Percentiles rank a stretch among this genome's conserved stretches.
Conservation (phyloP, 2,888 invertebrate genomes). For the Phaonia tiefii region DNA sequence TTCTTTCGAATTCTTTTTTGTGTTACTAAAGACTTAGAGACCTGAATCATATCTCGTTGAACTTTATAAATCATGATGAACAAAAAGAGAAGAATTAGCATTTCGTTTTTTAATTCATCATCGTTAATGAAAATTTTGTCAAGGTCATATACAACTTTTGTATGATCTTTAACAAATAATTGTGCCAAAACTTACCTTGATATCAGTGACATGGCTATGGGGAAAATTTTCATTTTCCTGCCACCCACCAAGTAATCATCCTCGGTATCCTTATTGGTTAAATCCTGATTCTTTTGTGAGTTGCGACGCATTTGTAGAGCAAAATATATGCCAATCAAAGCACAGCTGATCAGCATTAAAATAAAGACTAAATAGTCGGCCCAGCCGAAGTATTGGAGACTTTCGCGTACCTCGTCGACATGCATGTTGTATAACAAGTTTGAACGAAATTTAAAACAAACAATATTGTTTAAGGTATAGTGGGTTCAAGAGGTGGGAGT, state of each 20-base stretch:
- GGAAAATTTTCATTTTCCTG: conserved; percentile 85
- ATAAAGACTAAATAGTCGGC: conserved; percentile 90
- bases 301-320: conserved; percentile 84
- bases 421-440: conserved; percentile 72
- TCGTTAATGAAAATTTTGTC: too few relatives aligned
- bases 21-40: too few relatives aligned
- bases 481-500: too few relatives aligned
- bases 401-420: conserved; percentile 78
- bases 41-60: too few relatives aligned
- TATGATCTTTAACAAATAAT: too few relatives aligned
- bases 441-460: not conserved
- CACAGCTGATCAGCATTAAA: conserved; percentile 88
- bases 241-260: conserved; percentile 86
- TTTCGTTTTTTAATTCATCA: too few relatives aligned
- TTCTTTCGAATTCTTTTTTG: too few relatives aligned
- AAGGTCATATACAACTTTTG: too few relatives aligned
- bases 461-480: too few relatives aligned
- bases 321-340: conserved; percentile 90
- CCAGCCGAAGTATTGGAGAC: conserved; percentile 86
- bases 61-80: too few relatives aligned
- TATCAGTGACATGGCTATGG: conserved; percentile 87
- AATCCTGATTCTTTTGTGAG: conserved; percentile 77
- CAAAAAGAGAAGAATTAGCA: too few relatives aligned
- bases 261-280: conserved; percentile 78
- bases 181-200: conserved; percentile 84